These are phyloP conservation scores for Chascanopsetta lugubris DNA, from an alignment of 2,113 vertebrate species.

Conservation along the genomic window DNA sequence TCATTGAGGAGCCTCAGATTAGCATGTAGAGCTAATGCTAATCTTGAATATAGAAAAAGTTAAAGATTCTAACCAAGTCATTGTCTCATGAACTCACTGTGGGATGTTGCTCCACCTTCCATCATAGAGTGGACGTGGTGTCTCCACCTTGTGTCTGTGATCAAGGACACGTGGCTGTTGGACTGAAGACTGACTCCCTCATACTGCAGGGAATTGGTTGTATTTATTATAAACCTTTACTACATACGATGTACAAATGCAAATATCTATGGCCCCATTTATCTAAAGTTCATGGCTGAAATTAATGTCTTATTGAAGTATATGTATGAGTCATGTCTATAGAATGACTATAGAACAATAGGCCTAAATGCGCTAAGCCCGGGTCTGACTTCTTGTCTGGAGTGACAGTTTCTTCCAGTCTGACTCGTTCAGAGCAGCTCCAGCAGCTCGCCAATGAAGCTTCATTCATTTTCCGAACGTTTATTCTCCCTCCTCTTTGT, in stretches of 20 bases:
- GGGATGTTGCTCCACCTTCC: background rate
- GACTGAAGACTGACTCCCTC: slow-evolving; percentile 18
- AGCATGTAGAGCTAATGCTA: too few relatives aligned
- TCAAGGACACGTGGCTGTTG: slow-evolving; percentile 32
- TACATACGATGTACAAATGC: too few relatives aligned
- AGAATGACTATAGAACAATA: background rate
- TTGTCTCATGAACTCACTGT: background rate
- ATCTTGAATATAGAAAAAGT: too few relatives aligned
- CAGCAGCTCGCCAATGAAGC: too few relatives aligned
- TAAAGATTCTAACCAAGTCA: background rate
- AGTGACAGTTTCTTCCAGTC: background rate
- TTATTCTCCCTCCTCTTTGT: too few relatives aligned
- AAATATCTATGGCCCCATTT: too few relatives aligned
- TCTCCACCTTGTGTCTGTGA: slow-evolving; percentile 16
- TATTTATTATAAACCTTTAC: background rate
- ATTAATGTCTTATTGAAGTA: slow-evolving; percentile 1
- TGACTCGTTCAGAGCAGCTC: background rate
- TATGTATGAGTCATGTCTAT: too few relatives aligned
- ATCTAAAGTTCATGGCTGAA: too few relatives aligned
- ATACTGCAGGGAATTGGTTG: slow-evolving; percentile 15
- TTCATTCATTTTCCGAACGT: too few relatives aligned
- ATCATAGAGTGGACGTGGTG: slow-evolving; percentile 1
- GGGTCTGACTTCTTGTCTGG: background rate
- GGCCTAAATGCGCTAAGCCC: background rate
- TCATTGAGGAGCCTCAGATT: background rate